Conservation (phyloP, 2,113 vertebrate species). For the Suncus etruscus region DNA sequence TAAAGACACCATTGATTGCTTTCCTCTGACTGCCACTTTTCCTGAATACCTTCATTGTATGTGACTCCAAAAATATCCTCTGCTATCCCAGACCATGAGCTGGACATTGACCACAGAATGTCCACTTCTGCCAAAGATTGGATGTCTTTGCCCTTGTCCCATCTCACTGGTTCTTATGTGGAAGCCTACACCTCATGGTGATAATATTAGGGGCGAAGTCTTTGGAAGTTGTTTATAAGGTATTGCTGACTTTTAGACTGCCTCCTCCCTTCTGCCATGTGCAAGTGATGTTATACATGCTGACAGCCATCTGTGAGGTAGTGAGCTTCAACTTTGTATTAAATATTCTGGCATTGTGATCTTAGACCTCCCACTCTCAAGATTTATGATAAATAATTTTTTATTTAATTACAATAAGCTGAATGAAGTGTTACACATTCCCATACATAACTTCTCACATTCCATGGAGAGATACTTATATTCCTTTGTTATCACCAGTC, state of each 20-base stretch:
- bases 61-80: background rate
- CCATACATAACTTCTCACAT: background rate
- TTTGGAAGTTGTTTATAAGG: background rate
- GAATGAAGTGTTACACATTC: background rate
- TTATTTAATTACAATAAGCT: background rate
- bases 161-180: background rate
- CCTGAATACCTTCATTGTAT: background rate
- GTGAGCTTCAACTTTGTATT: background rate
- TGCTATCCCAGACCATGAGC: background rate
- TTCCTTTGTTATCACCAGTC: background rate
- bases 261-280: background rate
- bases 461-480: background rate
- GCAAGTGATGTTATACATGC: background rate
- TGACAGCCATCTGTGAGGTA: background rate
- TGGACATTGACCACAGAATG: background rate
- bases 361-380: background rate
- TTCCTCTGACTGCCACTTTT: slow-evolving; percentile 16
- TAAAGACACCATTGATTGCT: background rate
- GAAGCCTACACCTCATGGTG: background rate
- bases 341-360: background rate
- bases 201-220: background rate
- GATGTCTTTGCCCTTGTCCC: background rate
- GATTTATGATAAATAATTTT: background rate
- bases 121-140: background rate
- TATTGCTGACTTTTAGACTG: background rate